Conservation (phyloP, 2,113 vertebrate species). For the Scopus umbretta region DNA sequence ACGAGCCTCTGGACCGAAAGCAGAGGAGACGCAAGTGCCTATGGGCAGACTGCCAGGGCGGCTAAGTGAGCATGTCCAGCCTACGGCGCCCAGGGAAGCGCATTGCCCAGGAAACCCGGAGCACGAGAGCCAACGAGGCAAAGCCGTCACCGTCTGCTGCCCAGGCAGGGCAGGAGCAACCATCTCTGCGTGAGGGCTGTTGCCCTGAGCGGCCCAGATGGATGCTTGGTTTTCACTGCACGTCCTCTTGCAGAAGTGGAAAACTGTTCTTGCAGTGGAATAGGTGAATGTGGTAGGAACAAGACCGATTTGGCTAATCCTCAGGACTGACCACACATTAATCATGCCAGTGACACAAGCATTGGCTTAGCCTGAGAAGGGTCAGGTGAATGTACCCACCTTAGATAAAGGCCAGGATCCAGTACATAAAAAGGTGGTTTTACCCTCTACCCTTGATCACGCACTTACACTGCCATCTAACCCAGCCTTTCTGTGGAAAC, state of each 20-base stretch:
- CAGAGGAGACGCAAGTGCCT: background rate
- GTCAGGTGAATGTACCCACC: background rate
- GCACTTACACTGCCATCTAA: background rate
- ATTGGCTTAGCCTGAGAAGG: background rate
- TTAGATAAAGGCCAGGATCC: background rate
- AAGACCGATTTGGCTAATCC: background rate
- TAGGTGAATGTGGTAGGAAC: background rate
- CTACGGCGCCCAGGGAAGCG: fast-evolving
- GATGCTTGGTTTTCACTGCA: background rate
- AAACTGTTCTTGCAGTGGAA: background rate
- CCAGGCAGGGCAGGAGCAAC: background rate
- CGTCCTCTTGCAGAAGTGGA: background rate
- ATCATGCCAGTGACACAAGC: background rate
- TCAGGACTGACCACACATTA: background rate
- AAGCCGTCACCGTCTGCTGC: background rate
- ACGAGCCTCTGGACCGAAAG: fast-evolving
- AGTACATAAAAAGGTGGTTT: background rate
- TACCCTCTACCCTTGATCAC: background rate
- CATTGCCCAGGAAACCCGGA: background rate
- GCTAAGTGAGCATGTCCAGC: background rate
- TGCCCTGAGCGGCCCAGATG: background rate
- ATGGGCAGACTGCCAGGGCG: background rate
- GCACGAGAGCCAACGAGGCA: background rate
- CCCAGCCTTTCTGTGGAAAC: background rate
- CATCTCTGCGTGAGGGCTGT: background rate